phyloP scores from a whole-genome alignment of 2,113 vertebrate species.

The Formicarius rufipectus region DNA sequence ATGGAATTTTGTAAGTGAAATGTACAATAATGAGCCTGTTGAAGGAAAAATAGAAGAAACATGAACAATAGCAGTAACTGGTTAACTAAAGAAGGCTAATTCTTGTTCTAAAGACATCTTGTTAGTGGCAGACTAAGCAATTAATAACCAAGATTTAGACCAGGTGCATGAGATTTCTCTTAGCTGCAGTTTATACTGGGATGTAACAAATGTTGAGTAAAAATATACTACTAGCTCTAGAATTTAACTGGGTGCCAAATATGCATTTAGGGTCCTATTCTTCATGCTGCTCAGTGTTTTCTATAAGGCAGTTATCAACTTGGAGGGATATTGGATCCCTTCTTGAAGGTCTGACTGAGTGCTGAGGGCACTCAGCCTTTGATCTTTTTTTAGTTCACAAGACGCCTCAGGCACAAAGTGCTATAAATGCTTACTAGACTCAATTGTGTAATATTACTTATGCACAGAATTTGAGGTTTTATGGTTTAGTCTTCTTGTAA shows the following conservation, averaged over 20 bases:
- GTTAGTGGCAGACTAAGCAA: neutral
- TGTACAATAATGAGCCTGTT: neutral
- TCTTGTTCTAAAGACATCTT: neutral
- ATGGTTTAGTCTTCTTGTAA: slow-evolving; percentile 26
- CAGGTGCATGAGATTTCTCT: neutral
- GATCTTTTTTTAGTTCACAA: slow-evolving; percentile 31
- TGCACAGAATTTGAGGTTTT: slow-evolving; percentile 1
- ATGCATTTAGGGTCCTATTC: slow-evolving; percentile 9
- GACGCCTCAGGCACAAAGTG: neutral
- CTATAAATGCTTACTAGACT: slow-evolving; percentile 53
- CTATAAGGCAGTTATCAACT: slow-evolving; percentile 4
- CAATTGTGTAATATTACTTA: slow-evolving; percentile 42
- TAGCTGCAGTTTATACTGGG: neutral
- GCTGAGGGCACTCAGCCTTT: slow-evolving; percentile 20
- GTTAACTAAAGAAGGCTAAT: neutral
- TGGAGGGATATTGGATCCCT: neutral
- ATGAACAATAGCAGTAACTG: neutral
- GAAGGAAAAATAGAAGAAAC: neutral
- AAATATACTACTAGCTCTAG: neutral
- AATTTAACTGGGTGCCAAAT: slow-evolving; percentile 29
- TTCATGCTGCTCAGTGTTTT: slow-evolving; percentile 10
- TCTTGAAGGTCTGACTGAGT: slow-evolving; percentile 23
- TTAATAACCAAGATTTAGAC: slow-evolving; percentile 4
- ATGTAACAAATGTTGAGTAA: neutral
- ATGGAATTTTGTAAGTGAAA: neutral